Evolutionary conservation across 1,140 invertebrate species (phyloP), one percentile per base, ranked within the genome.

Genomic region (Protaetia brevitarsis): DNA sequence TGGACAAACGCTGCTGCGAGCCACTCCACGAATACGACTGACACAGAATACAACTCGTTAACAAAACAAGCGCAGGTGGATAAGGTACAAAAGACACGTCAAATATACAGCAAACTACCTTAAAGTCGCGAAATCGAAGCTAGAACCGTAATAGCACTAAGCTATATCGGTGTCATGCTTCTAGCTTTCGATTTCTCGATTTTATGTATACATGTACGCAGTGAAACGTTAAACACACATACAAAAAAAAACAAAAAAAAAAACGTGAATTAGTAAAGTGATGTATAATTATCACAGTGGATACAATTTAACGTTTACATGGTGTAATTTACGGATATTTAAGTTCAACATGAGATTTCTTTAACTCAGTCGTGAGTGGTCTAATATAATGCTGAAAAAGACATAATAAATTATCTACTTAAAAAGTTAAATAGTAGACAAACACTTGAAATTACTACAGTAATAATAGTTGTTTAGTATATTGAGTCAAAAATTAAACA

Each of bases 1-100:
- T 77, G 30, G 90, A 88, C 26, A 92, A 81, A 66, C 91, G 86
- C 75, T 87, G 87, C 74, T 90, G 88, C 27, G 90, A 92, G 37
- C 90, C 90, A 76, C 88, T 90, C 86, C 90, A 92, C 68, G 89
- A 92, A 71, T 87, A 87, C 65, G 86, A 86, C 88, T 90, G 80
- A 71, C 77, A 76, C 75, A 75, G 77, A 76, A 73, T 72, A 70
- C 69, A 74, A 69, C 58, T 60, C 29, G 31, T 62, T 31, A 62
- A 36, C 58, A 58, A 29, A 13, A 21, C 60, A 62, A 62, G 60
- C 31, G 31, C 30, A 62, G 23, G 16, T 19, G 30, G 30, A 59
- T 28, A 59, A 59, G 30, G 30, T 10, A 59, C 11, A 59, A 13
- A 59, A 59, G 41, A 23, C 41, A 51, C 41, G 41, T 19, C 13